Evolutionary conservation across 2,797 vertebrate species (phyloP), one percentile per base, ranked within the genome.

Genomic region (Chelon labrosus): DNA sequence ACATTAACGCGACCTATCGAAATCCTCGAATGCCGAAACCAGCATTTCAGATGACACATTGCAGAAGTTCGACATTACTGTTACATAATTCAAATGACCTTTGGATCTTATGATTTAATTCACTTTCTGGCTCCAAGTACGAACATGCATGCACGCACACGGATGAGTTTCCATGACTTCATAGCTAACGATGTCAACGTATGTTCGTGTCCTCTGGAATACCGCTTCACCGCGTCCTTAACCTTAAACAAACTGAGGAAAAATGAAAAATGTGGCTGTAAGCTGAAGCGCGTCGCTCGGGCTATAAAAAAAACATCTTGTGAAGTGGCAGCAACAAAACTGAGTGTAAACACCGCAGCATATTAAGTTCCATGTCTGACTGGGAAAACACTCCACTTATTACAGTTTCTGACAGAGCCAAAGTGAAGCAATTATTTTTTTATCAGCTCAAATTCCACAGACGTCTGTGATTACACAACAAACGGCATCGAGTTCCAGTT

Each of bases 371-470:
- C 38, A 20, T 61, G 53, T 70, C 44, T 74, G 49, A 51, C 66
- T 55, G 73, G 55, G 51, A 68, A 80, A 87, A 84, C 73, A 80
- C 46, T n/a, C n/a, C 0, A 16, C 54, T 87, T 2, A 19, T 75
- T 83, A 62, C 67, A 10, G 58, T 13, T 25, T 73, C 39, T 60
- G 57, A 76, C 68, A 39, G 6, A 77, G 76, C 78, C 83, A 76
- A 85, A 77, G 83, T 60, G 62, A 71, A 70, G 77, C 80, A 90
- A 86, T 91, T 90, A 88, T 90, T 89, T 89, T 89, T 85, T 83
- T 90, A 90, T 90, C 89, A 86, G 90, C 80, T 88, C 75, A 77
- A 85, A 91, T 91, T 89, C 86, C 87, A 77, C 82, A 87, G 85
- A 66, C 62, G 9, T 73, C 84, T 87, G 78, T 68, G 76, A 87